Evolutionary conservation across 1,140 invertebrate genomes (phyloP).

Genomic region (Pseudomyrmex dendroicus): DNA sequence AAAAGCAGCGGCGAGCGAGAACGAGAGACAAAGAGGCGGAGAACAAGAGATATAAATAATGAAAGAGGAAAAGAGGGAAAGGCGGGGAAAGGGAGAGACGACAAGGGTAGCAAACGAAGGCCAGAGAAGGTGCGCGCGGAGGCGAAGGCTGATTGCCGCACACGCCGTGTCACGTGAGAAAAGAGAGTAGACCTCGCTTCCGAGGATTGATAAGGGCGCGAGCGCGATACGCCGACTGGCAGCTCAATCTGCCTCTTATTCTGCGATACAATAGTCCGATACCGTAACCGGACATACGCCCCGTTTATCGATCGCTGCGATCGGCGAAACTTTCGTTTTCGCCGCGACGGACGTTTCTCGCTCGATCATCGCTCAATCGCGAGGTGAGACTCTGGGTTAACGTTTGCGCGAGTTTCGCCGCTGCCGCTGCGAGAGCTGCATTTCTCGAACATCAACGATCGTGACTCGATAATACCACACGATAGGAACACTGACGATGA

Average conservation of each 20-base stretch:
- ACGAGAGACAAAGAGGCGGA: neutral
- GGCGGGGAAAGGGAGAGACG: neutral
- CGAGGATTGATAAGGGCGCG: conserved; percentile 62
- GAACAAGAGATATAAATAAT: neutral
- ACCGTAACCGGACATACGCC: conserved; percentile 54
- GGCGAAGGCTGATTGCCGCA: conserved; percentile 60
- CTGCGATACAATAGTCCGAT: conserved; percentile 64
- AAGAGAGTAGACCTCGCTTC: conserved; percentile 48
- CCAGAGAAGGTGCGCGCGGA: neutral
- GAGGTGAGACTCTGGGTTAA: conserved; percentile 60
- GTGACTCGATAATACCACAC: conserved; percentile 53
- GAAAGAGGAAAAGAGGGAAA: neutral
- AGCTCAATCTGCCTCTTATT: conserved; percentile 73
- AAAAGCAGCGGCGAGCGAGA: neutral
- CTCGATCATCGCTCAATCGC: conserved; percentile 56
- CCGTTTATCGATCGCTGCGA: conserved; percentile 63
- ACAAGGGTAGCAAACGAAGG: neutral
- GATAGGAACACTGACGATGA: conserved; percentile 58
- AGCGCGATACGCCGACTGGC: conserved; percentile 66
- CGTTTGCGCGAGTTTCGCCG: conserved; percentile 36
- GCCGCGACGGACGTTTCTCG: conserved; percentile 25
- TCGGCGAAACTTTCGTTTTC: conserved; percentile 59
- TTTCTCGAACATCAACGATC: conserved; percentile 59
- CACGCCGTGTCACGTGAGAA: conserved; percentile 63
- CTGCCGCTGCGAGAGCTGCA: neutral